Conservation (phyloP, 2,888 invertebrate genomes). For the Argyresthia goedartella region DNA sequence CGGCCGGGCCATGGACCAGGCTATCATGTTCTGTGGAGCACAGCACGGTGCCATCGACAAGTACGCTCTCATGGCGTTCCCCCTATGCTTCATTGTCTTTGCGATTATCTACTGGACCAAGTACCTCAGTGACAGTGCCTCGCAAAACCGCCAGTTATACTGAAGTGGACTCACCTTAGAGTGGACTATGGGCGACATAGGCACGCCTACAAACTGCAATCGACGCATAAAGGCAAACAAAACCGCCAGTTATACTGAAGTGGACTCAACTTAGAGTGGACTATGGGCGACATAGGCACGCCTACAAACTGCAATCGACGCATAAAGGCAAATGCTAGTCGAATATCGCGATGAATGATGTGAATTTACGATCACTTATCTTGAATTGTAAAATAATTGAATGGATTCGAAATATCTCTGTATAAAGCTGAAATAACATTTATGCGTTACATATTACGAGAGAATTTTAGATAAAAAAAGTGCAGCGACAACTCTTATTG, state of each 20-base stretch:
- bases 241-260: not conserved
- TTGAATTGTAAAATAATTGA: not conserved
- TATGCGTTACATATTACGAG: too few relatives aligned
- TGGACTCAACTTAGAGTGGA: not conserved
- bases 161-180: not conserved
- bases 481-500: too few relatives aligned
- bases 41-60: constrained; percentile 72
- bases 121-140: constrained; percentile 63
- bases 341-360: constrained; percentile 15
- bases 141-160: not conserved
- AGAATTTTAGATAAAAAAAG: too few relatives aligned
- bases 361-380: not conserved
- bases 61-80: constrained; percentile 72
- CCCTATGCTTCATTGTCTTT: constrained; percentile 70
- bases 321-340: constrained; percentile 58
- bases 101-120: constrained; percentile 73
- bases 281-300: not conserved
- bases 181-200: not conserved
- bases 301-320: constrained; percentile 17
- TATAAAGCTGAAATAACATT: too few relatives aligned
- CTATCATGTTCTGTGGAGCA: constrained; percentile 73
- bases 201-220: constrained; percentile 7
- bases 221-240: too few relatives aligned
- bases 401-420: too few relatives aligned
- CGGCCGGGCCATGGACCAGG: constrained; percentile 56